Evolutionary conservation across 2,113 vertebrate species (phyloP), one percentile per base, ranked within the genome.

Genomic region (Columba livia): DNA sequence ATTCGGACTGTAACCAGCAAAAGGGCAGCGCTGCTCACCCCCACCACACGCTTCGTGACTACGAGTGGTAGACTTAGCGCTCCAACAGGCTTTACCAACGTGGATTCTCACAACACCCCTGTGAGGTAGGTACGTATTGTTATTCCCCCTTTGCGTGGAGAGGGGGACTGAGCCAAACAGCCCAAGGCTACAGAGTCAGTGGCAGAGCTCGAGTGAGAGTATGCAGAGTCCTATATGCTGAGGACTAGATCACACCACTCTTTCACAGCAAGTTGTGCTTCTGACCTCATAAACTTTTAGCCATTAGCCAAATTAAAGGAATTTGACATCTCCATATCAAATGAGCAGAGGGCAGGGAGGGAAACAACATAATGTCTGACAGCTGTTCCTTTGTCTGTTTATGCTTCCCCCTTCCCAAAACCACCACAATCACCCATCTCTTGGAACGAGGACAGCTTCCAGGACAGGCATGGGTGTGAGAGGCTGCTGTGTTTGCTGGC

Each of bases 191-290:
- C 94, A 93, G 79, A 94, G 93, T 94, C 40, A 74, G 84, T 96
- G 95, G 93, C 92, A 95, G 93, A 96, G 93, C 93, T 88, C 96
- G 94, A 92, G 84, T 89, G 82, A 93, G 95, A 94, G 91, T 85
- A 89, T 85, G 94, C 94, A 96, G 92, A 96, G 85, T 97, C 90
- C 89, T 93, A 92, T 94, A 90, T 90, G 94, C 95, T 95, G 94
- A 67, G 75, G 86, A 64, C 85, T 61, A 79, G 66, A n/a, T 77
- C 72, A 38, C 85, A 94, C 74, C 96, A 91, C 94, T 97, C 90
- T 89, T 87, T 75, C 77, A 94, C 8, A 19, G 83, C 89, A 93
- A 90, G 73, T 72, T 78, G 91, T 92, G 85, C 93, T 93, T 90
- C 85, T 95, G 95, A 66, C 70, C 83, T 80, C 62, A 34, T 40